These are phyloP conservation scores for Chrysomela aeneicollis DNA, from an alignment of 2,888 invertebrate genomes.

Conservation along the genomic window DNA sequence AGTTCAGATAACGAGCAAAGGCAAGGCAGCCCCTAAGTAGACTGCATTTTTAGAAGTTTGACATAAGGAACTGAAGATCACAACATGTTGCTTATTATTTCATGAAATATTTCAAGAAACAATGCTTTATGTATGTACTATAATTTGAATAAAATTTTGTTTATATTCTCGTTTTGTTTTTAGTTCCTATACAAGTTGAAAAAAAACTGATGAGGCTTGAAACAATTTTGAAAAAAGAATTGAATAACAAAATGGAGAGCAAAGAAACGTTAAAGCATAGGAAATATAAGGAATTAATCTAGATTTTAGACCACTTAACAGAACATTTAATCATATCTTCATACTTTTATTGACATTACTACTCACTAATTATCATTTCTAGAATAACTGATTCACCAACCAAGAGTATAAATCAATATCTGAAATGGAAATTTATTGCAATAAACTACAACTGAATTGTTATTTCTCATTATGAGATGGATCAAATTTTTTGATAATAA, in stretches of 20 bases:
- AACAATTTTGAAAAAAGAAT: conserved; percentile 4
- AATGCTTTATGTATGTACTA: conserved; percentile 18
- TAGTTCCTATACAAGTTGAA: conserved; percentile 8
- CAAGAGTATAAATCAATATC: too few species aligned
- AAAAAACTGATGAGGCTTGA: background rate
- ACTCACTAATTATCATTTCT: too few species aligned
- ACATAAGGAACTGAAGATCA: conserved; percentile 9
- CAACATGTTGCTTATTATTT: background rate
- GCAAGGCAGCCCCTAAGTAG: conserved; percentile 18
- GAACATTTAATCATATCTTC: too few species aligned
- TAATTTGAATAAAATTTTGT: conserved; percentile 20
- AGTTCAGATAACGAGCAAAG: conserved; percentile 25
- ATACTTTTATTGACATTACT: too few species aligned
- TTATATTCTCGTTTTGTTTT: conserved; percentile 21
- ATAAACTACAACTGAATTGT: too few species aligned
- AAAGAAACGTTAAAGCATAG: too few species aligned
- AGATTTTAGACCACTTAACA: too few species aligned
- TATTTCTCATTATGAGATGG: too few species aligned
- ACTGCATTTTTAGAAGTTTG: conserved; percentile 16
- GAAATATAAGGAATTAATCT: too few species aligned
- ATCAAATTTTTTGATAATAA: too few species aligned
- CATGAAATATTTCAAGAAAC: background rate
- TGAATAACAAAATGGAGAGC: background rate
- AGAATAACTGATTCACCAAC: too few species aligned
- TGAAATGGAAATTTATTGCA: too few species aligned